Evolutionary conservation across 2,888 invertebrate species (phyloP).

Genomic region (Watsonalla binaria): DNA sequence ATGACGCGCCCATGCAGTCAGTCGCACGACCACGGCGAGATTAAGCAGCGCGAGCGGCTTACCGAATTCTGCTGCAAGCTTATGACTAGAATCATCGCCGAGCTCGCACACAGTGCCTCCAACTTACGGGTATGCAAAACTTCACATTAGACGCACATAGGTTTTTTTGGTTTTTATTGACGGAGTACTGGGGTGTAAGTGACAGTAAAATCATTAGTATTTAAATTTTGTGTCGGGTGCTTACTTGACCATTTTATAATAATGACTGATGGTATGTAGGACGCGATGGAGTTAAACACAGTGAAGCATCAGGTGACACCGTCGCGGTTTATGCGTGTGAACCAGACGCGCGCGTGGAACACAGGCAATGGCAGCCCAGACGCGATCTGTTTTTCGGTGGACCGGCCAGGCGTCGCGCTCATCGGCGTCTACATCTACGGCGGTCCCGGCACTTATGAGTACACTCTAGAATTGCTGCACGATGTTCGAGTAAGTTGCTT

Average conservation of each 20-base stretch:
- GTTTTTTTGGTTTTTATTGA: too few relatives aligned
- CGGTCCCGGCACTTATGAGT: slow-evolving; percentile 93
- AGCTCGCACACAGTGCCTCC: slow-evolving; percentile 79
- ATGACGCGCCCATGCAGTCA: slow-evolving; percentile 69
- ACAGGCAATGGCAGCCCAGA: slow-evolving; percentile 98
- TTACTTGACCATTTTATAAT: too few relatives aligned
- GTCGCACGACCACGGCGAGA: slow-evolving; percentile 67
- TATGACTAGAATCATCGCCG: slow-evolving; percentile 90
- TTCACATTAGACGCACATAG: neutral
- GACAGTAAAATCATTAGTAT: neutral
- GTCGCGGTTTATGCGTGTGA: slow-evolving; percentile 93
- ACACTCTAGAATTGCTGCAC: slow-evolving; percentile 92
- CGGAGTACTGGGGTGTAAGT: too few relatives aligned
- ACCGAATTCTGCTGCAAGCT: slow-evolving; percentile 86
- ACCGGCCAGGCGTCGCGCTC: slow-evolving; percentile 91
- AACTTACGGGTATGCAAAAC: slow-evolving; percentile 35
- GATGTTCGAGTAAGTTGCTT: slow-evolving; percentile 59
- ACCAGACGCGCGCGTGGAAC: slow-evolving; percentile 95
- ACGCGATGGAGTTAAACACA: slow-evolving; percentile 82
- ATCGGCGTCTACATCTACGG: slow-evolving; percentile 95
- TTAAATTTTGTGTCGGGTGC: too few relatives aligned
- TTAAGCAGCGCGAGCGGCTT: slow-evolving; percentile 77
- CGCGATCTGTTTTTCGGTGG: slow-evolving; percentile 96
- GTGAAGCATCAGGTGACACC: slow-evolving; percentile 91
- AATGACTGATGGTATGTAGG: slow-evolving; percentile 57